These are phyloP conservation scores for Gorilla gorilla DNA, from an alignment of 2,113 vertebrate species.

Conservation along the genomic window DNA sequence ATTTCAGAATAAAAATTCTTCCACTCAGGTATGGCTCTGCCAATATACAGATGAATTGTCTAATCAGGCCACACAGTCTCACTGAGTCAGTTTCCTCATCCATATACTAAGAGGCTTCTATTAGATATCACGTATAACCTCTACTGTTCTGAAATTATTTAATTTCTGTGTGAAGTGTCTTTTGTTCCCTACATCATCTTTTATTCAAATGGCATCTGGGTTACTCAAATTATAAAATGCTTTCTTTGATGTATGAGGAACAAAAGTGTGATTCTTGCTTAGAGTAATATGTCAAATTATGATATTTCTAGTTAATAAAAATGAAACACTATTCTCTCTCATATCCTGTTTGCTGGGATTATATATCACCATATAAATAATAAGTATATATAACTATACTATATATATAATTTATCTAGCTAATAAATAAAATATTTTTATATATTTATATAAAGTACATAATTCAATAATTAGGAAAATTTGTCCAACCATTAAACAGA, in stretches of 20 bases:
- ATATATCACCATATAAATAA: slow-evolving; percentile 51
- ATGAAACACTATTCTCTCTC: not conserved
- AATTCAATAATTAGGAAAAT: not conserved
- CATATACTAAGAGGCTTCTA: not conserved
- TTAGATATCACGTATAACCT: not conserved
- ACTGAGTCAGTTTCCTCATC: not conserved
- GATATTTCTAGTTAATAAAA: slow-evolving; percentile 63
- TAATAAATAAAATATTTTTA: too few species aligned
- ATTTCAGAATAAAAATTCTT: not conserved
- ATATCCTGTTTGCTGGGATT: slow-evolving; percentile 46
- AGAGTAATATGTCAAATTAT: slow-evolving; percentile 65
- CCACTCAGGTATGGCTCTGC: not conserved
- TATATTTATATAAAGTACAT: not conserved
- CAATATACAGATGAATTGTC: not conserved
- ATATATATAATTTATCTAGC: slow-evolving; percentile 43
- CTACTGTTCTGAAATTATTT: not conserved
- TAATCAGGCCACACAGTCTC: not conserved
- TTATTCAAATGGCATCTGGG: not conserved
- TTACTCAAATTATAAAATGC: not conserved
- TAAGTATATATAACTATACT: not conserved
- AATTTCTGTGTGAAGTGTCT: not conserved
- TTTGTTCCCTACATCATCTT: not conserved
- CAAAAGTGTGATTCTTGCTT: slow-evolving; percentile 3
- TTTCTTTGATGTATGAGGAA: not conserved
- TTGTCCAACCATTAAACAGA: not conserved